A percentile compares a stretch with the other conserved stretches of the same genome.
Conservation (phyloP, 1,140 invertebrate genomes). For the Planococcus citri region DNA sequence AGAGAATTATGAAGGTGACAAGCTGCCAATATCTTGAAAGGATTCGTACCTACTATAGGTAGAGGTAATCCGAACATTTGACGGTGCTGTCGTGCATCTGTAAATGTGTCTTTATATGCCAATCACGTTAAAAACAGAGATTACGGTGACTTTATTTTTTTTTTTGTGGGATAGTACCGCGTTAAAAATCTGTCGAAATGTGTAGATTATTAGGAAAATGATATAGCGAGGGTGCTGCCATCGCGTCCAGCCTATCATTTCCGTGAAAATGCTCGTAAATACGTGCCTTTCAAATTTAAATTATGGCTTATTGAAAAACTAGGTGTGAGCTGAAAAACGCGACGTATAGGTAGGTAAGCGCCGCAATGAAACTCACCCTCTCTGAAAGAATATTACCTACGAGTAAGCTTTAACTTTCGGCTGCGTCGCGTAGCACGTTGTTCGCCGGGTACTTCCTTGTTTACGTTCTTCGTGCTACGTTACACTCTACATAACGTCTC, state of each 20-base stretch:
- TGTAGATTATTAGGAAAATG: not conserved
- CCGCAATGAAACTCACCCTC: not conserved
- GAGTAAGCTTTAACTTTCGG: not conserved
- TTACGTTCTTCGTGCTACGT: constrained; percentile 1
- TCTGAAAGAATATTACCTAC: not conserved
- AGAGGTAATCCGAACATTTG: not conserved
- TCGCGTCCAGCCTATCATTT: not conserved
- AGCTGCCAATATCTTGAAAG: not conserved
- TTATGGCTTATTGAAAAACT: not conserved
- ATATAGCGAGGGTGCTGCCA: too few species aligned
- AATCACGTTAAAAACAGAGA: not conserved
- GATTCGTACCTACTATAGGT: too few species aligned
- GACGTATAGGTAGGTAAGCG: too few species aligned
- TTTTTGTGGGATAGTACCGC: not conserved
- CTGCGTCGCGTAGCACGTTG: too few species aligned
- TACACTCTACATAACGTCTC: not conserved
- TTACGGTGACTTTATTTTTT: not conserved
- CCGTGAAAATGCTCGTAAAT: not conserved
- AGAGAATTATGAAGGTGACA: not conserved
- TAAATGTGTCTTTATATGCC: not conserved
- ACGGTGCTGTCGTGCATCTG: not conserved
- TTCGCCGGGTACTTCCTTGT: not conserved
- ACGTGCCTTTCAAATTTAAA: not conserved
- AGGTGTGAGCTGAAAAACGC: not conserved
- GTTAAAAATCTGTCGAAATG: not conserved